phyloP scores from a whole-genome alignment of 2,113 vertebrate species.

The Alosa alosa region DNA sequence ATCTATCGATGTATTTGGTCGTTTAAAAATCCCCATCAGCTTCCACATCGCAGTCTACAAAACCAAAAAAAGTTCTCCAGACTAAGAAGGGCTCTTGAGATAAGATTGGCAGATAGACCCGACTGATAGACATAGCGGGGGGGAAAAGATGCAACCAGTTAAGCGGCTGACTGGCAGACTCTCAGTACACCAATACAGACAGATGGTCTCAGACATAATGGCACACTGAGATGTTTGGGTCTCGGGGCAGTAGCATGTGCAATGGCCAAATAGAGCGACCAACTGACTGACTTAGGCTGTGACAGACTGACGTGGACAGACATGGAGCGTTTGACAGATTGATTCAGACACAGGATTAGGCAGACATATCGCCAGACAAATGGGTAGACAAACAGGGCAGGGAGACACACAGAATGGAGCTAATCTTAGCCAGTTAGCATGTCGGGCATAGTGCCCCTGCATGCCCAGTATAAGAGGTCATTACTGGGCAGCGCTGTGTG shows the following conservation, averaged over 20 bases:
- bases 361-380: slow-evolving; percentile 49
- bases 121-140: neutral
- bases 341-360: slow-evolving; percentile 39
- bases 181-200: neutral
- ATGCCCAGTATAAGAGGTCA: slow-evolving; percentile 20
- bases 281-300: slow-evolving; percentile 24
- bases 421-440: slow-evolving; percentile 40
- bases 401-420: slow-evolving; percentile 39
- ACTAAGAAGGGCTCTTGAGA: neutral
- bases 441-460: slow-evolving; percentile 17
- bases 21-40: neutral
- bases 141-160: neutral
- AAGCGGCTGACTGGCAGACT: slow-evolving; percentile 3
- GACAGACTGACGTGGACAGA: slow-evolving; percentile 36
- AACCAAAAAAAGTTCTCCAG: neutral
- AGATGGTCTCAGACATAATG: slow-evolving; percentile 27
- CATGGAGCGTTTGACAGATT: slow-evolving; percentile 32
- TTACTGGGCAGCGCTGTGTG: slow-evolving; percentile 34
- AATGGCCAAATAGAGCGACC: slow-evolving; percentile 32
- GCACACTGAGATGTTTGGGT: slow-evolving; percentile 35
- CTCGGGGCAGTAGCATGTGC: slow-evolving; percentile 11
- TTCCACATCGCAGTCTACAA: neutral
- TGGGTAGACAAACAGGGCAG: slow-evolving; percentile 38
- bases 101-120: neutral
- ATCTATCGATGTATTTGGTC: neutral